Evolutionary conservation across 2,797 vertebrate genomes (phyloP).

Genomic region (Allobates femoralis): DNA sequence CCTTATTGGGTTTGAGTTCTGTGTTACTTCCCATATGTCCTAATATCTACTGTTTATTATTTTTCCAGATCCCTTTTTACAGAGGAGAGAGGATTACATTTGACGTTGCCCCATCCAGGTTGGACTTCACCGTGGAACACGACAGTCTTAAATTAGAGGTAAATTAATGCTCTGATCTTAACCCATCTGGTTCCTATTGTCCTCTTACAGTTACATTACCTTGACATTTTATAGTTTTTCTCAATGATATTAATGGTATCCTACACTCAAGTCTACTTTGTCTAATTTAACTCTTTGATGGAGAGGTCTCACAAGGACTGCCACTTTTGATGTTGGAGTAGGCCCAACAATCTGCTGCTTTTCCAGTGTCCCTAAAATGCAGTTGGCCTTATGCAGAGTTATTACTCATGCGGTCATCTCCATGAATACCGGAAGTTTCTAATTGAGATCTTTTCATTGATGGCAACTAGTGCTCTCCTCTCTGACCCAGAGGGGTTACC

Average conservation of each 20-base stretch:
- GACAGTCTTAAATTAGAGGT: constrained; percentile 93
- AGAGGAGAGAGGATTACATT: constrained; percentile 97
- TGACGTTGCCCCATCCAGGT: constrained; percentile 91
- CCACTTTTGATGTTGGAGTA: too few species aligned
- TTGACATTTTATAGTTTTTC: too few species aligned
- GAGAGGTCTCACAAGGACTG: too few species aligned
- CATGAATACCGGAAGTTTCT: too few species aligned
- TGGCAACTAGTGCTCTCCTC: too few species aligned
- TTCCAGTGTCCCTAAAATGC: neutral
- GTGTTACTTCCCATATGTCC: neutral
- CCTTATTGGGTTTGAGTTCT: neutral
- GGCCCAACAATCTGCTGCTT: too few species aligned
- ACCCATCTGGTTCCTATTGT: neutral
- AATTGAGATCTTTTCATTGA: too few species aligned
- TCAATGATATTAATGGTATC: too few species aligned
- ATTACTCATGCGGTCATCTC: neutral
- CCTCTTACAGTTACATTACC: neutral
- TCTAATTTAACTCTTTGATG: too few species aligned
- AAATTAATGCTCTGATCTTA: neutral
- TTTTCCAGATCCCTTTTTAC: constrained; percentile 91
- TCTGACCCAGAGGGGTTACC: too few species aligned
- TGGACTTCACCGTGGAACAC: constrained; percentile 92
- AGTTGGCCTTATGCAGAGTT: too few species aligned
- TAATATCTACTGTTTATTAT: neutral
- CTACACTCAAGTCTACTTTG: too few species aligned